phyloP scores from a whole-genome alignment of 2,113 vertebrate species.

The Tenrec ecaudatus region DNA sequence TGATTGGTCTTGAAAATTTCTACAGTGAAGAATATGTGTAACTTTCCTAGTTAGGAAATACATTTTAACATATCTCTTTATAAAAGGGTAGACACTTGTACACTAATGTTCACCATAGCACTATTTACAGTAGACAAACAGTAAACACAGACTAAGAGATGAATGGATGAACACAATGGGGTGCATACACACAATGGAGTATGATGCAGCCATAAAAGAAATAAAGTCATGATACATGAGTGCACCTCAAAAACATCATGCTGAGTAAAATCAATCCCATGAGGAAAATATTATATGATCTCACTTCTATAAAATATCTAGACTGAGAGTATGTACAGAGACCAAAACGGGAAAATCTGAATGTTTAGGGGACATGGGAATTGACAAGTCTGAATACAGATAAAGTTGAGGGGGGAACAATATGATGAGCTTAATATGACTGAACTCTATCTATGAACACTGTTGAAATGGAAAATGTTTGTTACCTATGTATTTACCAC shows the following conservation, averaged over 20 bases:
- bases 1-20: conserved; percentile 54
- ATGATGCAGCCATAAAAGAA: neutral
- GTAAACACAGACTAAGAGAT: neutral
- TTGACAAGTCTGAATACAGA: neutral
- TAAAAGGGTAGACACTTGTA: neutral
- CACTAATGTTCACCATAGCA: neutral
- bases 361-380: neutral
- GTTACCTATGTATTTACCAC: neutral
- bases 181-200: neutral
- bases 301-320: neutral
- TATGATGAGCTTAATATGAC: neutral
- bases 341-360: neutral
- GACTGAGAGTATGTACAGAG: neutral
- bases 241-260: too few species aligned
- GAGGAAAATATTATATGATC: neutral
- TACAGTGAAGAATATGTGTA: neutral
- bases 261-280: neutral
- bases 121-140: neutral
- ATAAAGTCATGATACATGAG: too few species aligned
- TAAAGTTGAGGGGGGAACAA: neutral
- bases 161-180: neutral
- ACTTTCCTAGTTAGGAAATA: conserved; percentile 12
- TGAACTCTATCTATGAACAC: neutral
- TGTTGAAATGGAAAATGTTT: neutral
- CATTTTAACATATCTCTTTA: conserved; percentile 18